Evolutionary conservation across 2,113 vertebrate genomes (phyloP).

Genomic region (Spea multiplicata): DNA sequence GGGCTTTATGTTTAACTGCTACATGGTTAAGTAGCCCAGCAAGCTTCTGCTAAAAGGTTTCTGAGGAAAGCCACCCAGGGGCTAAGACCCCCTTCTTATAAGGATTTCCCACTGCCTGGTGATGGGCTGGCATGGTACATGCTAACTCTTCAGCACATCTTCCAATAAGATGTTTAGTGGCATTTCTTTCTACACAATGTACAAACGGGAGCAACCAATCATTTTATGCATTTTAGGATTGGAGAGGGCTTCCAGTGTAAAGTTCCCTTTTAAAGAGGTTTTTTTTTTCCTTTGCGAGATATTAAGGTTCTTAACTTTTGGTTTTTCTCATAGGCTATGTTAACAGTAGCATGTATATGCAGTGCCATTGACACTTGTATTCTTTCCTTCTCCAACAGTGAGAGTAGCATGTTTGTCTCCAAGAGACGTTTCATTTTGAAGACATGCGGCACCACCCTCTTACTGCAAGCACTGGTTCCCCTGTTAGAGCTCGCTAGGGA

Average conservation of each 20-base stretch:
- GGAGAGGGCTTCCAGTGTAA: no score
- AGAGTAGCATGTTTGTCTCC: conserved; percentile 99
- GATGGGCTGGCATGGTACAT: background rate
- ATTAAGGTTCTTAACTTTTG: no score
- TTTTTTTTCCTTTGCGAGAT: no score
- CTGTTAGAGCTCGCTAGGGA: conserved; percentile 97
- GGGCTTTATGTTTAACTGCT: background rate
- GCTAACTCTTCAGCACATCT: background rate
- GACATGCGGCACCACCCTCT: conserved; percentile 99
- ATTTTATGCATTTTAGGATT: no score
- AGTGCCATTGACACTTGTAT: background rate
- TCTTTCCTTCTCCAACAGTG: conserved; percentile 68
- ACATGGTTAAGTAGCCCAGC: no score
- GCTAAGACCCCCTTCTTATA: background rate
- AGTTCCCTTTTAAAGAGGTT: no score
- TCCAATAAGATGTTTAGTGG: no score
- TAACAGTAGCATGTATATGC: background rate
- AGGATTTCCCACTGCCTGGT: background rate
- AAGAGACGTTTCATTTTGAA: conserved; percentile 99
- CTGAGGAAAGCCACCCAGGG: no score
- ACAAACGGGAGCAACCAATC: no score
- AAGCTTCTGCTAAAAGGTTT: no score
- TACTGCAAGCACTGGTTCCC: conserved; percentile 99
- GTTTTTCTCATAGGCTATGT: no score
- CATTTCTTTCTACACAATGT: no score